phyloP scores from a whole-genome alignment of 2,797 vertebrate species.

The Microcaecilia unicolor region DNA sequence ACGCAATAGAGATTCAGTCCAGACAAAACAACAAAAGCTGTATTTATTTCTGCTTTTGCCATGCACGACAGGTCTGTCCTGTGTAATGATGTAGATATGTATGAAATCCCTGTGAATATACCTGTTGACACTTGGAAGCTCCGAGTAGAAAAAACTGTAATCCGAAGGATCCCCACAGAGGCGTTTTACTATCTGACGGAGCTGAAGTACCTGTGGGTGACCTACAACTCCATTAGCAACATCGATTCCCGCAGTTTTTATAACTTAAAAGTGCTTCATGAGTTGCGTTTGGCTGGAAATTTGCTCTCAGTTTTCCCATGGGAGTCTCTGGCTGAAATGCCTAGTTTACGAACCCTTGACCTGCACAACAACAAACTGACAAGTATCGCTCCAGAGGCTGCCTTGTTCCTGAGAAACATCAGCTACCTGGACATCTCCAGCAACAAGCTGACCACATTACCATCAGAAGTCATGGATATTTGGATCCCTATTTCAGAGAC shows the following conservation, averaged over 20 bases:
- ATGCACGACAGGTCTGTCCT: constrained; percentile 70
- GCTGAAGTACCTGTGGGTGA: constrained; percentile 84
- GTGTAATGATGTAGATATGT: constrained; percentile 91
- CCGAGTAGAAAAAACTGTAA: constrained; percentile 83
- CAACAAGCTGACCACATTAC: constrained; percentile 80
- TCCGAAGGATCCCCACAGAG: constrained; percentile 72
- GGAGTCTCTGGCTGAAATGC: constrained; percentile 83
- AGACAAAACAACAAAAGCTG: too few relatives aligned
- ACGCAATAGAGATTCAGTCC: too few relatives aligned
- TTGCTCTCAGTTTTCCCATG: constrained; percentile 81
- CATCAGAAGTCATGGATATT: constrained; percentile 83
- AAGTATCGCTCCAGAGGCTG: constrained; percentile 61
- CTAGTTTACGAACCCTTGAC: constrained; percentile 74
- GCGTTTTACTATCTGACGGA: constrained; percentile 93
- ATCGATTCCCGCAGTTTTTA: constrained; percentile 84
- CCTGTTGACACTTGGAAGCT: constrained; percentile 85
- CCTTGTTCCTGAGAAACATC: constrained; percentile 69
- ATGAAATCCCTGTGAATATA: constrained; percentile 80
- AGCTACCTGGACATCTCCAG: constrained; percentile 90
- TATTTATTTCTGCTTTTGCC: too few relatives aligned
- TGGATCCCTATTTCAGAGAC: constrained; percentile 72
- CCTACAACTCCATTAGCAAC: constrained; percentile 77
- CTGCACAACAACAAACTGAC: constrained; percentile 84
- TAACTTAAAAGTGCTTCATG: constrained; percentile 85
- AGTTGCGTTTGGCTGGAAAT: constrained; percentile 87